Evolutionary conservation across 2,797 vertebrate species (phyloP).

Genomic region (Periparus ater): DNA sequence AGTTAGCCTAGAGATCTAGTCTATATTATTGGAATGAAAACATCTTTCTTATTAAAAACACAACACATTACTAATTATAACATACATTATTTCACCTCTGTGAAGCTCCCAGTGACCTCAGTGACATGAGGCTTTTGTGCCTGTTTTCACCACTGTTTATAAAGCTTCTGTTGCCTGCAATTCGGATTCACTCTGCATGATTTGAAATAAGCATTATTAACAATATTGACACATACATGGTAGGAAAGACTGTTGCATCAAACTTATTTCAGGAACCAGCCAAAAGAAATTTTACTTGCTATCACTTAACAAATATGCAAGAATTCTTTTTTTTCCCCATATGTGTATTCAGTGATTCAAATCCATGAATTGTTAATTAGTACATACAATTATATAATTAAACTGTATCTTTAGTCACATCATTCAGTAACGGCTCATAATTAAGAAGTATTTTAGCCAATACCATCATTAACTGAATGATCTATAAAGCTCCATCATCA

Average conservation of each 20-base stretch:
- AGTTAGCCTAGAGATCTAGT: background rate
- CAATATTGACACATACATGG: background rate
- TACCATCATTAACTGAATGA: background rate
- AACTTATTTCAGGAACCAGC: background rate
- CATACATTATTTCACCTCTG: background rate
- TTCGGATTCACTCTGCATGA: background rate
- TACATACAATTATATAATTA: background rate
- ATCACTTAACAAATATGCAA: background rate
- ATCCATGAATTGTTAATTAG: accelerated
- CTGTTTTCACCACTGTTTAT: background rate
- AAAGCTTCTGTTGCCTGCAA: background rate
- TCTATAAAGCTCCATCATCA: background rate
- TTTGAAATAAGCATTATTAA: background rate
- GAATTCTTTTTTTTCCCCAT: background rate
- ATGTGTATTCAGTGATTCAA: background rate
- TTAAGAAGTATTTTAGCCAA: background rate
- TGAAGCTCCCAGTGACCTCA: background rate
- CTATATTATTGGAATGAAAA: background rate
- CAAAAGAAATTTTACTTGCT: background rate
- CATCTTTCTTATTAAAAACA: background rate
- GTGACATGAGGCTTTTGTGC: background rate
- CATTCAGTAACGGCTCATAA: background rate
- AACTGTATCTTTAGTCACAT: background rate
- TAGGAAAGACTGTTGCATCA: background rate
- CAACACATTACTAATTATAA: background rate